A percentile compares a stretch with the other conserved stretches of the same genome.
Conservation (phyloP, 2,113 vertebrate genomes). For the Hippoglossus stenolepis region DNA sequence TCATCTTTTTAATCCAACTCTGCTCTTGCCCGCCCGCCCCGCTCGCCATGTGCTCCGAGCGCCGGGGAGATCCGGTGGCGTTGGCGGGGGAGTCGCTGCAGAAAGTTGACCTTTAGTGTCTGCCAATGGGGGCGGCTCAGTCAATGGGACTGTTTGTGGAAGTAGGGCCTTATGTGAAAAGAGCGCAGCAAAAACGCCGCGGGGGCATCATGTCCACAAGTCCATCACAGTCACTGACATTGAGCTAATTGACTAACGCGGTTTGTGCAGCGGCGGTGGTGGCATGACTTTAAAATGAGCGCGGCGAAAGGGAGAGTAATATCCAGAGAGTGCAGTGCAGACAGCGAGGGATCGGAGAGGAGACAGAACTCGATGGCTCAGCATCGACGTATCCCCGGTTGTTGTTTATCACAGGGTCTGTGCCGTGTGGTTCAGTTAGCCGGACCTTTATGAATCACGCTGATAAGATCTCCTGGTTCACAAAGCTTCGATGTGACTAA, state of each 20-base stretch:
- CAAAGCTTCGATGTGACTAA: slow-evolving; percentile 12
- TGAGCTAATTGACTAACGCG: slow-evolving; percentile 74
- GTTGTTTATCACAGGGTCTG: slow-evolving; percentile 27
- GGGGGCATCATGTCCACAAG: slow-evolving; percentile 66
- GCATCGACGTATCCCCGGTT: slow-evolving; percentile 29
- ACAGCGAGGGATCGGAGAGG: not conserved
- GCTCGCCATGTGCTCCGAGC: not conserved
- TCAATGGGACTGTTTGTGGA: slow-evolving; percentile 19
- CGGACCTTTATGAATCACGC: slow-evolving; percentile 37
- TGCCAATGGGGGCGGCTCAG: slow-evolving; percentile 43
- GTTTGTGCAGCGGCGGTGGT: slow-evolving; percentile 37
- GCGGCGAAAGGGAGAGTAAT: slow-evolving; percentile 16
- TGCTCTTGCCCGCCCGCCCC: slow-evolving; percentile 2
- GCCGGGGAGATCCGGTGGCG: not conserved
- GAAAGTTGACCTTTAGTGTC: slow-evolving; percentile 74
- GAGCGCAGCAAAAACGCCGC: slow-evolving; percentile 58
- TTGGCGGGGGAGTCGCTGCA: slow-evolving; percentile 52
- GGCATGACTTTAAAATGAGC: slow-evolving; percentile 49
- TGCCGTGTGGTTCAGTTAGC: slow-evolving; percentile 33
- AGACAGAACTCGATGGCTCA: slow-evolving; percentile 26
- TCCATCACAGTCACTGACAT: slow-evolving; percentile 70
- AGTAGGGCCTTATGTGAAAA: not conserved
- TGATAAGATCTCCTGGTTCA: slow-evolving; percentile 39
- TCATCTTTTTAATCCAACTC: no score
- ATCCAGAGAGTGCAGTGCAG: slow-evolving; percentile 6